Evolutionary conservation across 2,797 vertebrate genomes (phyloP).

Genomic region (Nyctibius grandis): DNA sequence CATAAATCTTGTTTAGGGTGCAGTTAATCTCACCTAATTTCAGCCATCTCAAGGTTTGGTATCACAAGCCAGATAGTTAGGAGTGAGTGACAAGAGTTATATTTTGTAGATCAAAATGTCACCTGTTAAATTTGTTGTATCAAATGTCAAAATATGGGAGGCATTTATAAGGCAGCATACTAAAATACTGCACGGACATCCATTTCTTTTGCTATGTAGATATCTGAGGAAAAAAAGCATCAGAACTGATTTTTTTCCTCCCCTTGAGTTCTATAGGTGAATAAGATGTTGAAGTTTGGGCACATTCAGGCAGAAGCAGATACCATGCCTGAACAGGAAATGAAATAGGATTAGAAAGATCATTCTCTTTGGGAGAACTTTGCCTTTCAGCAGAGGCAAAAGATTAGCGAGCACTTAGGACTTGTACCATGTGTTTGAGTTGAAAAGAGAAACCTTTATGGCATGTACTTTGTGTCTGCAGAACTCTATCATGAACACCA

Average conservation of each 20-base stretch:
- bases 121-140: not conserved
- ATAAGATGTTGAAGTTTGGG: not conserved
- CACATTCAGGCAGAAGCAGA: not conserved
- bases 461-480: fast-evolving
- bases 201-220: not conserved
- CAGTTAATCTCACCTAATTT: not conserved
- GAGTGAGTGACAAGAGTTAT: not conserved
- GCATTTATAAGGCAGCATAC: not conserved
- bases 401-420: fast-evolving
- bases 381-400: not conserved
- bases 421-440: not conserved
- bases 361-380: not conserved
- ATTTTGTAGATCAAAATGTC: not conserved
- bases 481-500: not conserved
- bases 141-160: not conserved
- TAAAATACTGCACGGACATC: not conserved
- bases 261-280: not conserved
- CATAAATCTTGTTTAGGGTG: not conserved
- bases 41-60: not conserved
- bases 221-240: not conserved
- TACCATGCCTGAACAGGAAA: not conserved
- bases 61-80: not conserved
- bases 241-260: not conserved
- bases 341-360: not conserved
- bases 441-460: not conserved